Evolutionary conservation across 2,888 invertebrate genomes (phyloP), one percentile per base, ranked within the genome.

Genomic region (Mamestra brassicae): DNA sequence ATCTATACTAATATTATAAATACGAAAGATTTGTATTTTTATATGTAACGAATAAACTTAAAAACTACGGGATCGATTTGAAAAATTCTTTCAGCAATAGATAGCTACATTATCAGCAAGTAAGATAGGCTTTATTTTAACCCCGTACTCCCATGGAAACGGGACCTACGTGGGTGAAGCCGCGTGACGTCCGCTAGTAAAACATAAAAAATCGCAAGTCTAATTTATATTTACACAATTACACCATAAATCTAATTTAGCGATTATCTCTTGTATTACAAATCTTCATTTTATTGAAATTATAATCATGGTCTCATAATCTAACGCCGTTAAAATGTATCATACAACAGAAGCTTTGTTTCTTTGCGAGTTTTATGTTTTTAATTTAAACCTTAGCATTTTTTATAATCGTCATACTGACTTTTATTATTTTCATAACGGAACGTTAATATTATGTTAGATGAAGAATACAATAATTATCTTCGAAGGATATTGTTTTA

Each of bases 361-460:
- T 68, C 62, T 62, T 74, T 6, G 11, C 17, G 38, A 54, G 61
- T 66, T 85, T 78, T 73, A 76, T 65, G 71, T 36, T 80, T 76
- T 84, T 81, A 83, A 81, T 83, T 83, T 80, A 57, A 74, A 71
- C 69, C 58, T 67, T 52, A 60, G n/a, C 34, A 26, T 58, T 71
- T 78, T 42, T 81, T 78, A 75, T 75, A 80, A 69, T 71, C 83
- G 15, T 42, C 58, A 65, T 47, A 69, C 76, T 26, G 80, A 45
- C 55, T 65, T 84, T 80, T 26, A 84, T 76, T 63, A 69, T 54
- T 4, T 60, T 57, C 61, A 13, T 50, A 60, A 54, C n/a, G 13
- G 17, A 50, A 52, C 71, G 65, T 80, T 65, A 76, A 71, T 57
- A 57, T 38, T 10, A 52, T 38, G 13, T 63, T 63, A 38, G 11